A percentile compares a stretch with the other conserved stretches of the same genome.
Evolutionary conservation across 1,140 invertebrate species (phyloP).

Genomic region (Bombus confusus): DNA sequence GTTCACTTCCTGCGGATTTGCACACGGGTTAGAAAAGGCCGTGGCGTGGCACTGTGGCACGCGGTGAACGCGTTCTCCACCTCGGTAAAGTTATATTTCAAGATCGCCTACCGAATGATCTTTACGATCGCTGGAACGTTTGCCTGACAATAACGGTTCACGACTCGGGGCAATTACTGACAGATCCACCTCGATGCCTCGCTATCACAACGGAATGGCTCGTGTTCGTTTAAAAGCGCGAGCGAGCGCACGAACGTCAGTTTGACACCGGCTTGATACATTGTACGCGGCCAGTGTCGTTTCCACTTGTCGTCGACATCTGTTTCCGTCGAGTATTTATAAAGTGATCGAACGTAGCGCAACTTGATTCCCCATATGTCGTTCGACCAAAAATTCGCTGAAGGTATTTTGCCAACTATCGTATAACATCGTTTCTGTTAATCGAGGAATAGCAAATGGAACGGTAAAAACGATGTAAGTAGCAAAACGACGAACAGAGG

Average conservation of each 20-base stretch:
- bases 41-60: neutral
- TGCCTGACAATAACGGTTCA: neutral
- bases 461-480: too few species aligned
- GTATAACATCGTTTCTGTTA: too few species aligned
- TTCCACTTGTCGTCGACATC: conserved; percentile 9
- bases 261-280: conserved; percentile 10
- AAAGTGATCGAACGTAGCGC: neutral
- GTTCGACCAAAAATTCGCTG: neutral
- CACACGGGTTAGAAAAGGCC: conserved; percentile 16
- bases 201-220: neutral
- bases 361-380: neutral
- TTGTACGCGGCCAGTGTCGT: neutral
- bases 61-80: neutral
- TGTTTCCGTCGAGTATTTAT: conserved; percentile 6
- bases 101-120: conserved; percentile 15
- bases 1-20: conserved; percentile 32
- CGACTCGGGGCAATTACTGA: neutral
- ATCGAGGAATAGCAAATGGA: too few species aligned
- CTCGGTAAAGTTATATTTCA: conserved; percentile 32
- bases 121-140: conserved; percentile 16
- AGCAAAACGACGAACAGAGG: too few species aligned
- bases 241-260: neutral
- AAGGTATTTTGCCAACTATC: neutral
- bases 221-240: neutral
- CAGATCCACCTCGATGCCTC: neutral